A percentile compares a stretch with the other conserved stretches of the same genome.
These are phyloP conservation scores for Plectrocnemia conspersa DNA, from an alignment of 1,140 invertebrate species.

Conservation along the genomic window DNA sequence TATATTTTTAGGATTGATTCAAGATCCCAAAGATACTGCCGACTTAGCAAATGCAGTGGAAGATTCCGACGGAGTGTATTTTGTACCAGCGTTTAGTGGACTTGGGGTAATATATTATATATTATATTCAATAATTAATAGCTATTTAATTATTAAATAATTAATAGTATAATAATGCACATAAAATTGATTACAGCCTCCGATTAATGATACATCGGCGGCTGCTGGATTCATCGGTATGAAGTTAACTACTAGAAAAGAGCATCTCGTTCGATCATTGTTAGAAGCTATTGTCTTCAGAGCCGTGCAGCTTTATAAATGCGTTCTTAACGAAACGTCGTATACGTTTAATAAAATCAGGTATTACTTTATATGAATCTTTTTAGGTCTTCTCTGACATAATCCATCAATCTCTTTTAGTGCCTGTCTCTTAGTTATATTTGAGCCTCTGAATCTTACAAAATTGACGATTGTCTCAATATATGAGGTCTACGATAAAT, in stretches of 20 bases:
- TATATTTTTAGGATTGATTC: conserved; percentile 61
- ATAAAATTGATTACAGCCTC: conserved; percentile 61
- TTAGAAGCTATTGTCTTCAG: conserved; percentile 85
- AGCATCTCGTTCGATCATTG: conserved; percentile 76
- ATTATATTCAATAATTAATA: conserved; percentile 1
- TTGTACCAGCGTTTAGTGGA: conserved; percentile 88
- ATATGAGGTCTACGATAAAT: no score
- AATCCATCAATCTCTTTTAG: no score
- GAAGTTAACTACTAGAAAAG: conserved; percentile 69
- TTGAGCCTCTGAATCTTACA: no score
- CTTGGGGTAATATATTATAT: conserved; percentile 61
- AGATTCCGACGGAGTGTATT: conserved; percentile 78
- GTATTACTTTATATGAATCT: conserved; percentile 43
- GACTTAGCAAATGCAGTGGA: conserved; percentile 66
- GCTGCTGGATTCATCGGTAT: conserved; percentile 81
- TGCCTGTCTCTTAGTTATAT: no score
- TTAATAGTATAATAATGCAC: conserved; percentile 9
- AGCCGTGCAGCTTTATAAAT: conserved; percentile 69
- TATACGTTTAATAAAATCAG: conserved; percentile 57
- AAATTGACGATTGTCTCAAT: no score
- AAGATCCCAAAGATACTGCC: conserved; percentile 63
- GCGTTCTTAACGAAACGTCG: conserved; percentile 62
- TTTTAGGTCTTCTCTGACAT: neutral
- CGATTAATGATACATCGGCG: conserved; percentile 79
- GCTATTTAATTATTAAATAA: neutral